phyloP scores from a whole-genome alignment of 2,888 invertebrate species.

The Rhagonycha lutea region DNA sequence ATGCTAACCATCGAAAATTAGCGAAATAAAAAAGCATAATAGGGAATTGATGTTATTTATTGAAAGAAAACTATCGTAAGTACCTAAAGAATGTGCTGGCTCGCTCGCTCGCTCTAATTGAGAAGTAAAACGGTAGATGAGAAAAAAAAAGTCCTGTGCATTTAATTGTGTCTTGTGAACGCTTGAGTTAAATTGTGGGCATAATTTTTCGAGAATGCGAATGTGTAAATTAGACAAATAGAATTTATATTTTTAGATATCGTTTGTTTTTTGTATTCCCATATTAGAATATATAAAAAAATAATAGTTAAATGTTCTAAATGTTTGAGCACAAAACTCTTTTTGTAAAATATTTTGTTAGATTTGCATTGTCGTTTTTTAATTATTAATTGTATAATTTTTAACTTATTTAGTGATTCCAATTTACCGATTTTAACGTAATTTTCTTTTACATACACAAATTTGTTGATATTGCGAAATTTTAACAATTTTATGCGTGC shows the following conservation, averaged over 20 bases:
- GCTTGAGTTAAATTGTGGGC: not conserved
- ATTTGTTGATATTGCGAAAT: not conserved
- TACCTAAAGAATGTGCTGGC: not conserved
- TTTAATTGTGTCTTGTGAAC: not conserved
- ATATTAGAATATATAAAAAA: not conserved
- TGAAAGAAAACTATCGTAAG: not conserved
- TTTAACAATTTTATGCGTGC: constrained; percentile 8
- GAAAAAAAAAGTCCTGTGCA: not conserved
- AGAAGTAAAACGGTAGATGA: not conserved
- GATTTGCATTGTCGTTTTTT: not conserved
- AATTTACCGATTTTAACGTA: not conserved
- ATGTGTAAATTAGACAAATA: constrained; percentile 3
- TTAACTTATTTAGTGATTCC: not conserved
- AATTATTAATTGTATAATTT: not conserved
- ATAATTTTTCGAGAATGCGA: not conserved
- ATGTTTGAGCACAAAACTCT: constrained; percentile 2
- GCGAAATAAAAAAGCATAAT: not conserved
- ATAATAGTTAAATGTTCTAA: not conserved
- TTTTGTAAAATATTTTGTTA: constrained; percentile 2
- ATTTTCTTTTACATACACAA: not conserved
- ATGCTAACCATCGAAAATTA: constrained; percentile 1
- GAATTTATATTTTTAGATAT: constrained; percentile 4
- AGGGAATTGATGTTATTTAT: constrained; percentile 2
- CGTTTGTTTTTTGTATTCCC: not conserved
- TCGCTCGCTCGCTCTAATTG: not conserved